Conservation (phyloP, 1,140 invertebrate genomes). For the Platyscapa corneri region DNA sequence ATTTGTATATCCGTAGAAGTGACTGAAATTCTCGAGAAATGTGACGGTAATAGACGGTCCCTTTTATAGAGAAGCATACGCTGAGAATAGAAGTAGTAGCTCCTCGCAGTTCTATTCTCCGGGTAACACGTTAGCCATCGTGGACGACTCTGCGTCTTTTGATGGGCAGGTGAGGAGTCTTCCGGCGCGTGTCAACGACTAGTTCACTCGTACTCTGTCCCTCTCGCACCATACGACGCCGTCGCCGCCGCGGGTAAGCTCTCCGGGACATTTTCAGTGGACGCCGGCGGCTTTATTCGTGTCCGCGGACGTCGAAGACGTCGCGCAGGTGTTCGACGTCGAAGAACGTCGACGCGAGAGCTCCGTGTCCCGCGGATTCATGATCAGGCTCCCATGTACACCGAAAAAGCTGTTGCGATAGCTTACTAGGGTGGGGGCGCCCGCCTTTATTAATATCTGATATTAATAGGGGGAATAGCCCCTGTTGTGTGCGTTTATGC, state of each 20-base stretch:
- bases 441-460: conserved; percentile 20
- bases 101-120: conserved; percentile 56
- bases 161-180: conserved; percentile 75
- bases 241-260: not conserved
- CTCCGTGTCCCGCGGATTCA: conserved; percentile 69
- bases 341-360: conserved; percentile 67
- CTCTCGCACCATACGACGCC: not conserved
- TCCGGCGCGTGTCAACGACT: conserved; percentile 73
- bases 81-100: not conserved
- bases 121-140: conserved; percentile 69
- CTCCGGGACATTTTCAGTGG: not conserved
- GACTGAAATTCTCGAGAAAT: no score
- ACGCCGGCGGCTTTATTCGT: not conserved
- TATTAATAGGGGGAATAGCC: not conserved
- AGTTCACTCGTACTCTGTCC: not conserved
- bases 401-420: not conserved
- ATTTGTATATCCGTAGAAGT: no score
- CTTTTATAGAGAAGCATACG: not conserved
- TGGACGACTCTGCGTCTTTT: conserved; percentile 75
- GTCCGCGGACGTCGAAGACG: conserved; percentile 51
- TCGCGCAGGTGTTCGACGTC: conserved; percentile 53
- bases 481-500: no score
- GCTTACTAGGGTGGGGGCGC: not conserved
- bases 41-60: not conserved
- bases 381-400: conserved; percentile 58